A percentile compares a stretch with the other conserved stretches of the same genome.
phyloP scores from a whole-genome alignment of 2,888 invertebrate genomes.

The Gymnosoma rotundatum region DNA sequence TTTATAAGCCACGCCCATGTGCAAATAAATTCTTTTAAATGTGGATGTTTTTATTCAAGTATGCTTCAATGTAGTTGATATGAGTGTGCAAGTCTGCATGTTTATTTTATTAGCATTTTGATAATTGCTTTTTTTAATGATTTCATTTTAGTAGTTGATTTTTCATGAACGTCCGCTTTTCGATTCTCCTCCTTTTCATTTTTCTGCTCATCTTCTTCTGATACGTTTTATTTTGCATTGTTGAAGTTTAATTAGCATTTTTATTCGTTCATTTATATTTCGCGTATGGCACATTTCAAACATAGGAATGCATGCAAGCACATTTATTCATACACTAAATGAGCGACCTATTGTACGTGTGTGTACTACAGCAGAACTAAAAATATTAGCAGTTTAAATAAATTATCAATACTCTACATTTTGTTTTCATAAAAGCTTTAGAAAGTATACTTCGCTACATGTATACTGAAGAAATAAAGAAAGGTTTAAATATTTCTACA shows the following conservation, averaged over 20 bases:
- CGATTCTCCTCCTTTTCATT: slow-evolving; percentile 7
- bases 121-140: slow-evolving; percentile 67
- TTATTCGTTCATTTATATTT: slow-evolving; percentile 56
- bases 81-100: slow-evolving; percentile 53
- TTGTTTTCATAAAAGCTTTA: too few relatives aligned
- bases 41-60: neutral
- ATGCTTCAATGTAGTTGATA: neutral
- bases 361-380: too few relatives aligned
- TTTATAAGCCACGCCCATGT: slow-evolving; percentile 63
- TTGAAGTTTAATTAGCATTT: slow-evolving; percentile 59
- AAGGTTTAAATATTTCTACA: too few relatives aligned
- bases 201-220: slow-evolving; percentile 14
- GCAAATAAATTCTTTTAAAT: slow-evolving; percentile 17
- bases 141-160: slow-evolving; percentile 57
- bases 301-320: too few relatives aligned
- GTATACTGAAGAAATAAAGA: too few relatives aligned
- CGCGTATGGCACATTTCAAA: neutral
- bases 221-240: slow-evolving; percentile 22
- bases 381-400: too few relatives aligned
- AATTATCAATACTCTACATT: too few relatives aligned
- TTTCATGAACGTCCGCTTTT: slow-evolving; percentile 38
- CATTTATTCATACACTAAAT: too few relatives aligned
- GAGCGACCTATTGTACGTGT: too few relatives aligned
- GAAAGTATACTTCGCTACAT: too few relatives aligned
- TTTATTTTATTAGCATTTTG: slow-evolving; percentile 68